A percentile compares a stretch with the other conserved stretches of the same genome.
Conservation (phyloP, 2,888 invertebrate species). For the Agrilus mali region DNA sequence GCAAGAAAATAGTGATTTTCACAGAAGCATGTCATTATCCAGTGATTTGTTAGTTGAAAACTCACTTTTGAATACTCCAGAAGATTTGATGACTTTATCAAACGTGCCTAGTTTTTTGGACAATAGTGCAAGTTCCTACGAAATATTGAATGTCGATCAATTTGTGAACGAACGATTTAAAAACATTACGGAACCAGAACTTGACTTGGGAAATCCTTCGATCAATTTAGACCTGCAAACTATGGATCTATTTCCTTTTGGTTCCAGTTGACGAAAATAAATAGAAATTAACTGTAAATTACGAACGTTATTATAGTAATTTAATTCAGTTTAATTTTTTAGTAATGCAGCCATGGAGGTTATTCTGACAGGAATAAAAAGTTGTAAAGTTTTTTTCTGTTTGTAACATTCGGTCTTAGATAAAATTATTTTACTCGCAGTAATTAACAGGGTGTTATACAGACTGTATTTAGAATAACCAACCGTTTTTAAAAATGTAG, state of each 20-base stretch:
- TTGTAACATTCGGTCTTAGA: no score
- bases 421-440: no score
- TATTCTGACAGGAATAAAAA: no score
- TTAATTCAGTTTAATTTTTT: no score
- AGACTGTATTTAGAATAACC: no score
- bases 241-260: slow-evolving; percentile 30
- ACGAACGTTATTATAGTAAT: not conserved
- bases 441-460: no score
- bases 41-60: slow-evolving; percentile 22
- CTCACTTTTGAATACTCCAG: slow-evolving; percentile 19
- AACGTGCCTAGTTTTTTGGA: slow-evolving; percentile 25
- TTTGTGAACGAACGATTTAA: slow-evolving; percentile 33
- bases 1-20: not conserved
- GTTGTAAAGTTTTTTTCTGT: no score
- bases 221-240: slow-evolving; percentile 27
- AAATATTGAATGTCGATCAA: slow-evolving; percentile 34
- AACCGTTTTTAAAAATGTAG: no score
- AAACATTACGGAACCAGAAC: slow-evolving; percentile 29
- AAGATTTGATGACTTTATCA: slow-evolving; percentile 27
- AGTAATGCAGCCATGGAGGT: no score
- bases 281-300: no score
- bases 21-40: slow-evolving; percentile 9
- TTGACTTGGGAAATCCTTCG: slow-evolving; percentile 20
- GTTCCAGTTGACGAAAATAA: slow-evolving; percentile 18
- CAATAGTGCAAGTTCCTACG: slow-evolving; percentile 29